phyloP scores from a whole-genome alignment of 1,140 invertebrate species.

The Zaprionus lachaisei region DNA sequence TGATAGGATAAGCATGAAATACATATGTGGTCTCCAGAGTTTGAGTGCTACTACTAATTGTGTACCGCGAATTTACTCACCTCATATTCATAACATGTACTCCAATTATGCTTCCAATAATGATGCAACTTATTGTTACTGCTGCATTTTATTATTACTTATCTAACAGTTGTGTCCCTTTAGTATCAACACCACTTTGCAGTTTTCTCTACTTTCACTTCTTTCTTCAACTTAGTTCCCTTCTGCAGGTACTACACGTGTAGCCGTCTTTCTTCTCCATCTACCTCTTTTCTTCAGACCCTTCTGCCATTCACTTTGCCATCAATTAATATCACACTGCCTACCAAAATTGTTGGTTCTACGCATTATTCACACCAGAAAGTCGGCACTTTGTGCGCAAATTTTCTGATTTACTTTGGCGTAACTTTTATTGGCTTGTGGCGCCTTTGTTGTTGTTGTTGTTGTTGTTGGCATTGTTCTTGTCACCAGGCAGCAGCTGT shows the following conservation, averaged over 20 bases:
- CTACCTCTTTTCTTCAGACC: neutral
- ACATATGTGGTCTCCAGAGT: no score
- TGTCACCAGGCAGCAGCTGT: constrained; percentile 63
- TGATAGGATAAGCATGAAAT: neutral
- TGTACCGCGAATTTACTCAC: no score
- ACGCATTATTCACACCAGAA: constrained; percentile 62
- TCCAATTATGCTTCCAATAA: no score
- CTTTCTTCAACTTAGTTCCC: neutral
- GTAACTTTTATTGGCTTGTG: constrained; percentile 75
- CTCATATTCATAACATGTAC: no score
- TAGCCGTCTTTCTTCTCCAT: neutral
- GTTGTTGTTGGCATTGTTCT: constrained; percentile 51
- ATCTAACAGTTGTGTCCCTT: neutral
- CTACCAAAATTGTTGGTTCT: constrained; percentile 44
- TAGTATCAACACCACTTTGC: neutral
- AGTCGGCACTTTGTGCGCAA: constrained; percentile 55
- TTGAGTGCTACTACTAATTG: no score
- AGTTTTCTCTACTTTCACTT: neutral
- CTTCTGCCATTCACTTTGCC: constrained; percentile 7
- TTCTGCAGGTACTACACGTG: neutral
- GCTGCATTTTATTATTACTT: no score
- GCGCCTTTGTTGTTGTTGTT: constrained; percentile 48
- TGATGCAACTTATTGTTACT: no score
- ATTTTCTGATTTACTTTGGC: constrained; percentile 64
- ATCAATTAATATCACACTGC: constrained; percentile 66